These are phyloP conservation scores for Drosophila eugracilis DNA, from an alignment of 1,140 invertebrate species.

Conservation along the genomic window DNA sequence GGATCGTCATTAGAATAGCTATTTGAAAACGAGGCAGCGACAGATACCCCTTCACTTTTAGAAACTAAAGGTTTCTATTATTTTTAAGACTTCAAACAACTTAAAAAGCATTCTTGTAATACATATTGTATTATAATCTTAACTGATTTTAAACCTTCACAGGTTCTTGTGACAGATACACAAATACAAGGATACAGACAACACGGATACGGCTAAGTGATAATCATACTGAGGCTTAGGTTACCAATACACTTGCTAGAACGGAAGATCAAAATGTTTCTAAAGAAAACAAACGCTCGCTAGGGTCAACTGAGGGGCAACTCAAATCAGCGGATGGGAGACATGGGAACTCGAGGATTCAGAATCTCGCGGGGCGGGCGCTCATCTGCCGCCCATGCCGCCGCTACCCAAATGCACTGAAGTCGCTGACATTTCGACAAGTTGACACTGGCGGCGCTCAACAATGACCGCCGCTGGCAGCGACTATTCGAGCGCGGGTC, in stretches of 20 bases:
- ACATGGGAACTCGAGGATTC: slow-evolving; percentile 22
- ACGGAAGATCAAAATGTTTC: slow-evolving; percentile 20
- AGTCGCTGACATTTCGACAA: slow-evolving; percentile 82
- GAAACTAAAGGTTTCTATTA: too few species aligned
- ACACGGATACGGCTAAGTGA: slow-evolving; percentile 20
- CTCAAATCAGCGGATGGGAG: slow-evolving; percentile 47
- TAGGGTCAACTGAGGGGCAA: slow-evolving; percentile 58
- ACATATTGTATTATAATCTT: neutral
- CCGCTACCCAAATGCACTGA: slow-evolving; percentile 75
- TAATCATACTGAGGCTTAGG: slow-evolving; percentile 7
- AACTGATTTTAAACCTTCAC: neutral
- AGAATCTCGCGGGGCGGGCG: slow-evolving; percentile 8
- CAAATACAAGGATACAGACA: slow-evolving; percentile 27
- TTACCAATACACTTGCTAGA: slow-evolving; percentile 14
- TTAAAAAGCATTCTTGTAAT: too few species aligned
- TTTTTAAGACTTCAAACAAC: too few species aligned
- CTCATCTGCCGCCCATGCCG: slow-evolving; percentile 57
- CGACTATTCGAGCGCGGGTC: slow-evolving; percentile 84
- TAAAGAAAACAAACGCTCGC: slow-evolving; percentile 52
- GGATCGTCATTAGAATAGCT: neutral
- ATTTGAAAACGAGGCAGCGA: neutral
- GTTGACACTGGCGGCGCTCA: slow-evolving; percentile 84
- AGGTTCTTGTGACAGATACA: slow-evolving; percentile 4
- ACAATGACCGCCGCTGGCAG: slow-evolving; percentile 82
- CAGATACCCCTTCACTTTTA: too few species aligned